phyloP scores from a whole-genome alignment of 2,797 vertebrate genomes.

The Lerista edwardsae region DNA sequence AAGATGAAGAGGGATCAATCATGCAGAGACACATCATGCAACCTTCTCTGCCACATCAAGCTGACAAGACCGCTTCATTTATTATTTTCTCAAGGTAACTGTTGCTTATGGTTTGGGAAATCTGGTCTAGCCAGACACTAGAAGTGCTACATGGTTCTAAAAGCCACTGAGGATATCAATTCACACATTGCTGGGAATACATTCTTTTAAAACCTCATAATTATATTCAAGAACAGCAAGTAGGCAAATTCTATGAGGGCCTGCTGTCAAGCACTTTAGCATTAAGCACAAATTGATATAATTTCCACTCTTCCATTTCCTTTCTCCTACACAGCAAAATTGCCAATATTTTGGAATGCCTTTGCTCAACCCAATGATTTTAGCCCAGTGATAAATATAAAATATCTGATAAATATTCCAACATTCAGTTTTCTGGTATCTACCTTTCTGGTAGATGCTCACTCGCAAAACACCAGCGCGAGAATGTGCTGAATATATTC shows the following conservation, averaged over 20 bases:
- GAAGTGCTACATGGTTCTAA: neutral
- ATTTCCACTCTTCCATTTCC: slow-evolving; percentile 42
- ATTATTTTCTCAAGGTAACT: too few relatives aligned
- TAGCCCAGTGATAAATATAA: slow-evolving; percentile 54
- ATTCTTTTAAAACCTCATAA: slow-evolving; percentile 41
- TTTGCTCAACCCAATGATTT: slow-evolving; percentile 58
- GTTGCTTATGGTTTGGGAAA: too few relatives aligned
- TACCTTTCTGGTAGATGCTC: slow-evolving; percentile 32
- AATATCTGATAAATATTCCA: neutral
- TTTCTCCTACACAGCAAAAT: slow-evolving; percentile 52
- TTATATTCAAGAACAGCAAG: slow-evolving; percentile 42
- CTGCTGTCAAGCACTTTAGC: slow-evolving; percentile 22
- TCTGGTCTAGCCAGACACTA: neutral
- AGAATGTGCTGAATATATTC: slow-evolving; percentile 32
- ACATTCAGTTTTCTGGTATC: slow-evolving; percentile 47
- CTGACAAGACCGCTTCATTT: too few relatives aligned
- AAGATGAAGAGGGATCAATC: too few relatives aligned
- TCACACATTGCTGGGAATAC: neutral
- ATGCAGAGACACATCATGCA: too few relatives aligned
- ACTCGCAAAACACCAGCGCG: slow-evolving; percentile 11
- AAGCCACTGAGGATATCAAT: neutral
- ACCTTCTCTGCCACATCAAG: too few relatives aligned
- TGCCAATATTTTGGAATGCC: slow-evolving; percentile 33
- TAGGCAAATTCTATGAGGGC: slow-evolving; percentile 31
- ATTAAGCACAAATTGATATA: neutral